Base-by-base conservation (phyloP, 1,140 invertebrate genomes). In the Hyles euphorbiae region DNA sequence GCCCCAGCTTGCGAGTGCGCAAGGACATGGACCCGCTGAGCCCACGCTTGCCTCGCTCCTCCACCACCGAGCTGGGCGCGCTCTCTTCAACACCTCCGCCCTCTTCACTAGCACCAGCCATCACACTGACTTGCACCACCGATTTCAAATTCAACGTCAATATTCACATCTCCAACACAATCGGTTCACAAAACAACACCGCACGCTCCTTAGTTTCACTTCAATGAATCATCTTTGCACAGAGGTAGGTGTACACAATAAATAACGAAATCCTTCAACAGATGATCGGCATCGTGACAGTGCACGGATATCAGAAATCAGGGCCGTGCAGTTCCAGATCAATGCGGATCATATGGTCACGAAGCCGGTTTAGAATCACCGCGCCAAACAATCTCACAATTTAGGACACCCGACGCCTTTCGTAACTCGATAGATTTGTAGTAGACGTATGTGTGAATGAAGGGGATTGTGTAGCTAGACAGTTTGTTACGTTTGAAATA, bases 1-100 rank as follows among this genome's bases (percentile, higher is more conserved):
- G 78, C 10, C 90, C 90, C 49, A 91, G 61, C 70, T 89, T 89
- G 61, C 81, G 84, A 57, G 88, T 85, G 56, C 83, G 79, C 69
- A 89, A 67, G 47, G 89, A 88, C 82, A 89, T 88, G 57, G 83
- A 84, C 45, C 85, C 82, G 59, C 81, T 81, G 51, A 85, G 68
- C 1, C 83, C 83, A 46, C 78, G 76, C 68, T 82, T 86, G n/a
- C 73, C 70, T 12, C 70, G 69, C 34, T 80, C 84, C 43, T 57
- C 76, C 9, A 60, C 60, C 8, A 61, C 55, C 50, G 53, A 60
- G n/a, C 34, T 58, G 1, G 68, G 58, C n/a, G 63, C 52, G 56
- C 56, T 68, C 56, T 83, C 79, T 62, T 75, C 77, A 33, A 72
- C 76, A 62, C 56, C 53, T 49, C 67, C 80, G 63, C 74, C 70